Conservation (phyloP, 2,797 vertebrate species). For the Chrosomus eos region DNA sequence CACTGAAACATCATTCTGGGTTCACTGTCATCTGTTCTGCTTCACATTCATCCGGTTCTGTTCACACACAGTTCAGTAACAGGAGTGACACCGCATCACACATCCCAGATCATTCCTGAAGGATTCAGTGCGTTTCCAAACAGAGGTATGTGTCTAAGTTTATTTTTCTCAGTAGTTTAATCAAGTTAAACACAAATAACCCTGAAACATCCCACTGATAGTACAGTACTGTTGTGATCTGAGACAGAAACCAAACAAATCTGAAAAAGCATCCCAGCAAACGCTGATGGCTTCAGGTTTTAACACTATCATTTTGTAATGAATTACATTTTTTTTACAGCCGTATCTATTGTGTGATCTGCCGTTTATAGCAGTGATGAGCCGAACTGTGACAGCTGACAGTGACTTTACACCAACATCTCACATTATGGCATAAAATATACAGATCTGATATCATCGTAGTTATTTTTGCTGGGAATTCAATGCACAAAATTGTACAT, state of each 20-base stretch:
- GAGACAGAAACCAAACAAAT: too few relatives aligned
- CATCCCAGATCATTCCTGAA: not conserved
- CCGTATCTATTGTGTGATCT: too few relatives aligned
- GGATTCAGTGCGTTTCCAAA: not conserved
- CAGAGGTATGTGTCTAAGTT: not conserved
- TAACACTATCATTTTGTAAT: too few relatives aligned
- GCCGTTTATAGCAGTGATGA: not conserved
- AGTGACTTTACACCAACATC: not conserved
- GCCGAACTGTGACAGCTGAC: not conserved
- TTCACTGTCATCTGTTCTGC: not conserved
- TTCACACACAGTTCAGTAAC: slow-evolving; percentile 1
- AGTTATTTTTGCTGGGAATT: not conserved
- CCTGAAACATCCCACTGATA: too few relatives aligned
- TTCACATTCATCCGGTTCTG: not conserved
- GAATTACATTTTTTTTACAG: too few relatives aligned
- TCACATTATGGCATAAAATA: not conserved
- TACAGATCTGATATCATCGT: not conserved
- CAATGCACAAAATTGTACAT: not conserved
- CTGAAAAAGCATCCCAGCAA: too few relatives aligned
- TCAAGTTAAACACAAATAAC: too few relatives aligned
- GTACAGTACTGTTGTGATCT: too few relatives aligned
- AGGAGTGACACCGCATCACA: not conserved
- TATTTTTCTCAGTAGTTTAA: not conserved
- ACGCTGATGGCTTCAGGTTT: too few relatives aligned
- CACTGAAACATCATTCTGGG: not conserved